Conservation (phyloP, 2,888 invertebrate genomes). For the Apamea anceps region DNA sequence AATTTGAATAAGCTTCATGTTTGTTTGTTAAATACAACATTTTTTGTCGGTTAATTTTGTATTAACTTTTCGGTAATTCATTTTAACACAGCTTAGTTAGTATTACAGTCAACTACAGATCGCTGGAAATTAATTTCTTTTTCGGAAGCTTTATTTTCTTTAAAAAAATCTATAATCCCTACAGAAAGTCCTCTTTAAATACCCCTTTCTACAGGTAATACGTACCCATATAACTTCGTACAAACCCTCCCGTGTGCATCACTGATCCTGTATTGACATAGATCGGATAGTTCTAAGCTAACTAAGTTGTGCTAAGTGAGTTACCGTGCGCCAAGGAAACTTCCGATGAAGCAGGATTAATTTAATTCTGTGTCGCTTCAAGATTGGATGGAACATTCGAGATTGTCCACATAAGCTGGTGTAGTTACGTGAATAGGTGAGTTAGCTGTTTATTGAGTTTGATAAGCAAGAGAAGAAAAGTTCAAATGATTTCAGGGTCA, state of each 20-base stretch:
- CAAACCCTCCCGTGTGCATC: background rate
- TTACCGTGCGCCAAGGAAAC: conserved; percentile 50
- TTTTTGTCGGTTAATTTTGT: too few relatives aligned
- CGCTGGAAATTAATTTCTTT: too few relatives aligned
- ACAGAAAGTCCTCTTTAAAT: background rate
- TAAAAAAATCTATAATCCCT: background rate
- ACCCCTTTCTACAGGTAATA: background rate
- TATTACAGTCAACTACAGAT: too few relatives aligned
- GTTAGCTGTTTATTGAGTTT: background rate
- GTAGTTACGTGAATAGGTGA: background rate
- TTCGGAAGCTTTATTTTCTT: too few relatives aligned
- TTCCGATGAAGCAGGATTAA: conserved; percentile 51
- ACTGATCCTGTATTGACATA: conserved; percentile 34
- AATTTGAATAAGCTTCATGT: too few relatives aligned
- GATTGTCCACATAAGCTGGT: conserved; percentile 17
- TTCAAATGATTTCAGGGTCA: background rate
- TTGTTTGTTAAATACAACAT: too few relatives aligned
- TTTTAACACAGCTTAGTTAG: too few relatives aligned
- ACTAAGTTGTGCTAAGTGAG: conserved; percentile 46
- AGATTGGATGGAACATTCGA: conserved; percentile 43
- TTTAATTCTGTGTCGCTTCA: conserved; percentile 41
- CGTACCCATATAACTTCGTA: background rate
- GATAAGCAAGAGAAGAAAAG: background rate
- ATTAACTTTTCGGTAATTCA: too few relatives aligned
- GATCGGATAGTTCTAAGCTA: conserved; percentile 38